phyloP scores from a whole-genome alignment of 2,113 vertebrate species.

The Myanophis thanlyinensis region DNA sequence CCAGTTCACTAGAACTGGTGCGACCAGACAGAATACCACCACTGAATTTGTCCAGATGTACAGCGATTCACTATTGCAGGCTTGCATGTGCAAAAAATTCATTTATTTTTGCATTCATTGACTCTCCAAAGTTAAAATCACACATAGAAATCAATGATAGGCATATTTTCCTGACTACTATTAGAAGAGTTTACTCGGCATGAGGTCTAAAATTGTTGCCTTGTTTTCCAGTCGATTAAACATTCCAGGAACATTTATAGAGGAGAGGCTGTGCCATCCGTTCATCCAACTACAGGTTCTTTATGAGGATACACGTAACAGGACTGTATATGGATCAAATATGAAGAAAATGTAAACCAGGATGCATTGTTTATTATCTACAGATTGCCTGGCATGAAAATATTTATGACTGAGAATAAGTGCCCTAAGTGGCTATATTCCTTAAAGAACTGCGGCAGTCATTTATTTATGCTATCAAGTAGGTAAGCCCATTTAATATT shows the following conservation, averaged over 20 bases:
- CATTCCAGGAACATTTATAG: slow-evolving; percentile 35
- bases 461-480: slow-evolving; percentile 45
- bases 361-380: slow-evolving; percentile 55
- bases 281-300: slow-evolving; percentile 42
- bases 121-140: neutral
- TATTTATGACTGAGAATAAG: slow-evolving; percentile 60
- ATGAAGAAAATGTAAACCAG: slow-evolving; percentile 47
- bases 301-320: slow-evolving; percentile 45
- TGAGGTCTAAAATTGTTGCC: slow-evolving; percentile 20
- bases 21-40: too few species aligned
- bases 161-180: neutral
- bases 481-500: slow-evolving; percentile 50
- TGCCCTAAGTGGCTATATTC: slow-evolving; percentile 39
- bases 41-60: neutral
- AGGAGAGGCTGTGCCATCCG: slow-evolving; percentile 43
- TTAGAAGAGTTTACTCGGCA: slow-evolving; percentile 11
- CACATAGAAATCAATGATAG: neutral
- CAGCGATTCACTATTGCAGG: neutral
- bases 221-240: slow-evolving; percentile 56
- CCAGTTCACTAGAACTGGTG: too few species aligned
- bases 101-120: slow-evolving; percentile 1
- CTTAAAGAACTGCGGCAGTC: slow-evolving; percentile 39
- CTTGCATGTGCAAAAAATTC: neutral
- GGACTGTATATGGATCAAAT: slow-evolving; percentile 48
- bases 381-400: slow-evolving; percentile 53